Evolutionary conservation across 1,140 invertebrate species (phyloP).

Genomic region (Laupala kohalensis): DNA sequence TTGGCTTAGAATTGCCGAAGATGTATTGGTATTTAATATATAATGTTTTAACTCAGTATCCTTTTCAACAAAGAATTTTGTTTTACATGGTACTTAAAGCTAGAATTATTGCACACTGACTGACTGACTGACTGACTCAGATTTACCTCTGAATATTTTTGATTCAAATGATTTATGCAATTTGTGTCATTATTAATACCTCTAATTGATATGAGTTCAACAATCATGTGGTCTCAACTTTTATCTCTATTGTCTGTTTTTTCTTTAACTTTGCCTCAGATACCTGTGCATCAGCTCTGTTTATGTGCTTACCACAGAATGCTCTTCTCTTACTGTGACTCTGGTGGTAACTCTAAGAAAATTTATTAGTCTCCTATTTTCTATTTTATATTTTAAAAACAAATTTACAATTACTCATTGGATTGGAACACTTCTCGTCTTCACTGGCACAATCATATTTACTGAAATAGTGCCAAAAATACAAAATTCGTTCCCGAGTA

Average conservation of each 20-base stretch:
- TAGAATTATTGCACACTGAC: not conserved
- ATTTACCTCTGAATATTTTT: not conserved
- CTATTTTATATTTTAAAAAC: conserved; percentile 91
- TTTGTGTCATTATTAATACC: not conserved
- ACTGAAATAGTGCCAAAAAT: conserved; percentile 43
- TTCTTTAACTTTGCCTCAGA: conserved; percentile 28
- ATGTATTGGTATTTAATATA: conserved; percentile 68
- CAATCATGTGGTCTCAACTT: too few relatives aligned
- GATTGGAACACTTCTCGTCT: conserved; percentile 83
- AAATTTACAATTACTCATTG: conserved; percentile 86
- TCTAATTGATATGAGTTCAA: too few relatives aligned
- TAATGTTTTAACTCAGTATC: conserved; percentile 85
- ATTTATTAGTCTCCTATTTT: conserved; percentile 88
- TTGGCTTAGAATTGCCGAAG: conserved; percentile 47
- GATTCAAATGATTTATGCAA: not conserved
- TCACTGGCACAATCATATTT: conserved; percentile 85
- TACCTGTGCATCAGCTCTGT: conserved; percentile 88
- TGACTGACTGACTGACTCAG: not conserved
- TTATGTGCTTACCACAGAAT: conserved; percentile 86
- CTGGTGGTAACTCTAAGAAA: conserved; percentile 91
- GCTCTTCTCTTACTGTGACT: conserved; percentile 87
- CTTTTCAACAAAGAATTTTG: conserved; percentile 21
- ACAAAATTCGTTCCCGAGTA: not conserved
- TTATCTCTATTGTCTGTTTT: too few relatives aligned
- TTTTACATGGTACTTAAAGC: not conserved